phyloP scores from a whole-genome alignment of 2,797 vertebrate genomes.

The Distichodus sexfasciatus region DNA sequence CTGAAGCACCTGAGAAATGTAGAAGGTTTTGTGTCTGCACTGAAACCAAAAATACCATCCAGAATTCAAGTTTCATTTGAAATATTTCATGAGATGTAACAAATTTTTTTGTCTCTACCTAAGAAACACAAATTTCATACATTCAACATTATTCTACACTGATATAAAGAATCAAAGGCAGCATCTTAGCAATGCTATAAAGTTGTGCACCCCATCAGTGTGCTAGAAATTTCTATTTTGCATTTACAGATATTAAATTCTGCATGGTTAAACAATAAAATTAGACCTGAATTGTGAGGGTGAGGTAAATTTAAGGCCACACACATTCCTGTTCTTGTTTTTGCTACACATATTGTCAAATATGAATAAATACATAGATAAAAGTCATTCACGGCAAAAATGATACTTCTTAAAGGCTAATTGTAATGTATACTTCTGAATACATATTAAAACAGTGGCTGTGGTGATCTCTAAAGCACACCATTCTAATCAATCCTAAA shows the following conservation, averaged over 20 bases:
- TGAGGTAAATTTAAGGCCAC: slow-evolving; percentile 27
- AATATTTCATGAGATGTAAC: slow-evolving; percentile 3
- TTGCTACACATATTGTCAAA: neutral
- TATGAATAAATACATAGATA: neutral
- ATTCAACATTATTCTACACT: no score
- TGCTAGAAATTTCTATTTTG: neutral
- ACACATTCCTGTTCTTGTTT: neutral
- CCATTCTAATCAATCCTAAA: no score
- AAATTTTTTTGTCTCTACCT: no score
- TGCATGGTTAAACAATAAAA: neutral
- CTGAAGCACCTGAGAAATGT: slow-evolving; percentile 14
- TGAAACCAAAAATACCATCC: slow-evolving; percentile 13
- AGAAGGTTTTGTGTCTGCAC: slow-evolving; percentile 1
- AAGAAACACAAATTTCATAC: no score
- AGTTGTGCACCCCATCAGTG: neutral
- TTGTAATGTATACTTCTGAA: no score
- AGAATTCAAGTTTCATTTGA: slow-evolving; percentile 12
- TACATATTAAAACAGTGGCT: no score
- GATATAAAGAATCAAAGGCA: slow-evolving; percentile 22
- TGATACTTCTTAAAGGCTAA: neutral
- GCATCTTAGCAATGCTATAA: neutral
- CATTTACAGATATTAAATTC: neutral
- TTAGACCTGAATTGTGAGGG: neutral
- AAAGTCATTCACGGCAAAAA: neutral
- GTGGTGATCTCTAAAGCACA: no score